phyloP scores from a whole-genome alignment of 2,797 vertebrate genomes.

The Sebastes variabilis region DNA sequence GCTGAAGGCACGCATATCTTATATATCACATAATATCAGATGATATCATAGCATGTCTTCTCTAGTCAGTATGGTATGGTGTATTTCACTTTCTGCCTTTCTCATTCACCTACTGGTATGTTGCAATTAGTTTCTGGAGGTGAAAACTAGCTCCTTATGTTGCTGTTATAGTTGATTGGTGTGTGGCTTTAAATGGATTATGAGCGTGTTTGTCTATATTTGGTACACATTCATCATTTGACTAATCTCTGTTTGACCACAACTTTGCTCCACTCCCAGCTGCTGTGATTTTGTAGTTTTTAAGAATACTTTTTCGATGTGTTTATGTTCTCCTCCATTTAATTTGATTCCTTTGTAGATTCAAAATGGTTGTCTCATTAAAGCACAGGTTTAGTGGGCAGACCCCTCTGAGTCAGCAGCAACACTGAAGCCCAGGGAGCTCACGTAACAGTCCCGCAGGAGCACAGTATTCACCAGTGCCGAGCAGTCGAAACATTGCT shows the following conservation, averaged over 20 bases:
- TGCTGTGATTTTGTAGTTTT: neutral
- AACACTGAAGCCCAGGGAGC: constrained; percentile 59
- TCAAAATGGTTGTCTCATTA: constrained; percentile 74
- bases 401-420: constrained; percentile 60
- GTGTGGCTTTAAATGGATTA: neutral
- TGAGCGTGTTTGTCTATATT: neutral
- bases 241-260: neutral
- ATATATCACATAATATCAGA: neutral
- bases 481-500: constrained; percentile 55
- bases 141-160: neutral
- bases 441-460: constrained; percentile 63
- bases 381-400: constrained; percentile 61
- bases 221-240: constrained; percentile 1
- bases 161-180: neutral
- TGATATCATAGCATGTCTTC: neutral
- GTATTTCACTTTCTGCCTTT: neutral
- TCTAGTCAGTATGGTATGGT: neutral
- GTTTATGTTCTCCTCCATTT: neutral
- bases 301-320: neutral
- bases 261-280: neutral
- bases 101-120: neutral
- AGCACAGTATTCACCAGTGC: constrained; percentile 52
- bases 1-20: neutral
- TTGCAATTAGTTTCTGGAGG: neutral
- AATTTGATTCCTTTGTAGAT: constrained; percentile 35